These are phyloP conservation scores for Falco rusticolus DNA, from an alignment of 2,797 vertebrate genomes.

Conservation along the genomic window DNA sequence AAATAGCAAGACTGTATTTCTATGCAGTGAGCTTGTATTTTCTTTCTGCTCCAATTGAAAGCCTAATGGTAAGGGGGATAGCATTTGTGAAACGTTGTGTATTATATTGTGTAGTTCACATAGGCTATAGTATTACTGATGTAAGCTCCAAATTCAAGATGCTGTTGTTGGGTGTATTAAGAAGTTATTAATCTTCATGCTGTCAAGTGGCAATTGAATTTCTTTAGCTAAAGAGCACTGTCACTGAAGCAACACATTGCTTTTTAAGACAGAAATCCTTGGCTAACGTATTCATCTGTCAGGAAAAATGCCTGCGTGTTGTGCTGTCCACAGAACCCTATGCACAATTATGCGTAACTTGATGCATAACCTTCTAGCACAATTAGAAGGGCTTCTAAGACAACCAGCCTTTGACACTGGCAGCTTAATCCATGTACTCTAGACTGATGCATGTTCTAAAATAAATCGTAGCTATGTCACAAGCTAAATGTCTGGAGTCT, in stretches of 20 bases:
- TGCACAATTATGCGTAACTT: accelerated
- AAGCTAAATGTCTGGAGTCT: not conserved
- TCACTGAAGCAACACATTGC: not conserved
- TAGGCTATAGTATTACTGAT: not conserved
- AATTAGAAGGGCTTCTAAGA: not conserved
- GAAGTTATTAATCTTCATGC: not conserved
- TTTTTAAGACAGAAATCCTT: not conserved
- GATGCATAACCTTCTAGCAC: not conserved
- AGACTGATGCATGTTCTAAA: not conserved
- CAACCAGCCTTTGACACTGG: not conserved
- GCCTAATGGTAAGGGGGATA: not conserved
- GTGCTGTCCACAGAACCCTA: not conserved
- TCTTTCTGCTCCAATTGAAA: not conserved
- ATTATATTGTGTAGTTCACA: not conserved
- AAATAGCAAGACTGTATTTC: not conserved
- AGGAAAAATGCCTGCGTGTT: not conserved
- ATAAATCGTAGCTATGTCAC: constrained; percentile 4
- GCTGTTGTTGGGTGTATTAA: not conserved
- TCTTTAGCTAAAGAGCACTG: not conserved
- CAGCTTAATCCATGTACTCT: not conserved
- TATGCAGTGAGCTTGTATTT: not conserved
- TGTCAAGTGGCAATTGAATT: not conserved
- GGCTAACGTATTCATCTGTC: not conserved
- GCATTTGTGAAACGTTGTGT: not conserved
- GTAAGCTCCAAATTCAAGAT: not conserved